phyloP scores from a whole-genome alignment of 2,797 vertebrate species.

The Adrianichthys oophorus region DNA sequence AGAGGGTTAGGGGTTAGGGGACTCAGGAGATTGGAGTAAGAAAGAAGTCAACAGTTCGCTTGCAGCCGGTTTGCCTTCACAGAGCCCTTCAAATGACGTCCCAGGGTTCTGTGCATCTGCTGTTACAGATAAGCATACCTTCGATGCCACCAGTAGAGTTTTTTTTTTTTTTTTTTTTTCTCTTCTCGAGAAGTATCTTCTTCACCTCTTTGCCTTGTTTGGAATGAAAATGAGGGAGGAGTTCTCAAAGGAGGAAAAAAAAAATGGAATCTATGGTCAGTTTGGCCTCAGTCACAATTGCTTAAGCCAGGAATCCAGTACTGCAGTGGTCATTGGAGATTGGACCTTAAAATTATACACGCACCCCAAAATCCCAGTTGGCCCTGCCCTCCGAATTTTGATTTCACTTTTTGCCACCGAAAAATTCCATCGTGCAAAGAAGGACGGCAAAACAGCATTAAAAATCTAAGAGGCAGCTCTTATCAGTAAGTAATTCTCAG shows the following conservation, averaged over 20 bases:
- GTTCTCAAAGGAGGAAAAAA: conserved; percentile 59
- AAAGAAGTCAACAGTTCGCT: conserved; percentile 65
- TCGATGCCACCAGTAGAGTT: conserved; percentile 63
- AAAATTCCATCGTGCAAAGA: conserved; percentile 13
- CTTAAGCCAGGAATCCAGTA: conserved; percentile 16
- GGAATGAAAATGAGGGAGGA: conserved; percentile 53
- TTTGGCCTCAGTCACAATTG: conserved; percentile 17
- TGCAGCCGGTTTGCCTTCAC: conserved; percentile 73
- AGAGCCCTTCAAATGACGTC: conserved; percentile 77
- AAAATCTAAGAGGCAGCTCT: conserved; percentile 33
- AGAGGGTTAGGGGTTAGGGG: conserved; percentile 56
- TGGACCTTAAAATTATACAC: conserved; percentile 10
- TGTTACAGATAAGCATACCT: conserved; percentile 78
- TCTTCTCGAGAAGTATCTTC: conserved; percentile 33
- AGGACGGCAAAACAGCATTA: background rate
- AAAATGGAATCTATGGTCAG: conserved; percentile 53
- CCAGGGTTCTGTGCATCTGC: conserved; percentile 77
- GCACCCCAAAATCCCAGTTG: conserved; percentile 48
- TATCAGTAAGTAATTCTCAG: conserved; percentile 42
- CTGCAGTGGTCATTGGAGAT: conserved; percentile 42
- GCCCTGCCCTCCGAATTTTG: conserved; percentile 33
- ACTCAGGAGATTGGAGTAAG: conserved; percentile 51
- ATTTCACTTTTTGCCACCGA: conserved; percentile 9
- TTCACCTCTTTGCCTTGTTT: conserved; percentile 1
- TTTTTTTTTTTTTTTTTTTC: conserved; percentile 40